These are phyloP conservation scores for Emydocephalus ijimae DNA, from an alignment of 2,113 vertebrate species.

Conservation along the genomic window DNA sequence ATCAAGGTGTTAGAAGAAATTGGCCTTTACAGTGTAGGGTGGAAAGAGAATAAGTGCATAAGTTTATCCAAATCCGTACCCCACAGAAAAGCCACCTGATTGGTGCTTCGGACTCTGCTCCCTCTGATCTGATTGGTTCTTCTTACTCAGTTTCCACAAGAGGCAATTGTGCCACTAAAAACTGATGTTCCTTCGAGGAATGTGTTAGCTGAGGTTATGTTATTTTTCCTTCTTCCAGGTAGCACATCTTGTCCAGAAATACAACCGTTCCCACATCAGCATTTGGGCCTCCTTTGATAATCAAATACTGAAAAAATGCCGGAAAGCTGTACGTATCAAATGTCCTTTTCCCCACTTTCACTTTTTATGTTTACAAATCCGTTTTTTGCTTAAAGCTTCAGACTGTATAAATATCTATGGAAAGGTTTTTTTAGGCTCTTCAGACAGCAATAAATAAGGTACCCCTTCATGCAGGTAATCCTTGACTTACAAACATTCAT, in stretches of 20 bases:
- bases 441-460: neutral
- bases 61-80: neutral
- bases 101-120: neutral
- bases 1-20: neutral
- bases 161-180: neutral
- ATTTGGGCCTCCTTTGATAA: constrained; percentile 76
- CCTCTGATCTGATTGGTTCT: neutral
- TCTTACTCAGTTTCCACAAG: neutral
- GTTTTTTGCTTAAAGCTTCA: neutral
- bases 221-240: constrained; percentile 58
- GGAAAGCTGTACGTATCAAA: constrained; percentile 59
- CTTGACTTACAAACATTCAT: neutral
- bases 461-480: neutral
- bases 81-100: neutral
- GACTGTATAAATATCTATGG: neutral
- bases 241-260: constrained; percentile 71
- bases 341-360: neutral
- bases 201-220: neutral
- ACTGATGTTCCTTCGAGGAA: neutral
- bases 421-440: neutral
- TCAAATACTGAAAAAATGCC: constrained; percentile 73
- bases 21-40: neutral
- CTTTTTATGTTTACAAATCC: neutral
- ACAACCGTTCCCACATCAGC: constrained; percentile 73
- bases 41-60: no score